phyloP scores from a whole-genome alignment of 2,797 vertebrate genomes.

The Gymnocypris eckloni region DNA sequence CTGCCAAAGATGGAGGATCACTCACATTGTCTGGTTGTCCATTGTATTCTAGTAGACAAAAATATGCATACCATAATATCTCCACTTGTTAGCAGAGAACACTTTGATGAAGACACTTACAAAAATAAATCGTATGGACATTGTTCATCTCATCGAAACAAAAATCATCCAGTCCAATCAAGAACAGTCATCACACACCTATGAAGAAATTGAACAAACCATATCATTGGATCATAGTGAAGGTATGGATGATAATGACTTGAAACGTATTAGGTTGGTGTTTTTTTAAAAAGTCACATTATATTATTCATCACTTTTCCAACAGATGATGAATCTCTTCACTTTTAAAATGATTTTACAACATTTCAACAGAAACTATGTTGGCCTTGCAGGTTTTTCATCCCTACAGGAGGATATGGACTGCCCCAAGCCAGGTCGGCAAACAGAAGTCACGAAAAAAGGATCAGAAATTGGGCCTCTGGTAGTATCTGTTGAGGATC shows the following conservation, averaged over 20 bases:
- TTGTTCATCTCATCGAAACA: slow-evolving; percentile 93
- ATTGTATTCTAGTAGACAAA: background rate
- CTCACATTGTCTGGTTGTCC: background rate
- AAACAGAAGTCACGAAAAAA: slow-evolving; percentile 55
- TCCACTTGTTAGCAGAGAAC: slow-evolving; percentile 76
- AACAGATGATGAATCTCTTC: background rate
- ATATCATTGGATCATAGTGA: slow-evolving; percentile 91
- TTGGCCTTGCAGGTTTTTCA: slow-evolving; percentile 84
- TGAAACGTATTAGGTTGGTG: background rate
- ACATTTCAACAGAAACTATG: background rate
- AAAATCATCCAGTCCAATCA: slow-evolving; percentile 79
- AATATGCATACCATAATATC: background rate
- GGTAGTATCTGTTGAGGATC: slow-evolving; percentile 89
- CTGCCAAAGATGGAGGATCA: background rate
- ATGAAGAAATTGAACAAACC: slow-evolving; percentile 90
- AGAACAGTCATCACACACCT: slow-evolving; percentile 82
- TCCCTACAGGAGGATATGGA: slow-evolving; percentile 89
- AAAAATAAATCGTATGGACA: slow-evolving; percentile 98
- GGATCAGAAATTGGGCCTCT: slow-evolving; percentile 78
- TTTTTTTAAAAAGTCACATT: slow-evolving; percentile 1
- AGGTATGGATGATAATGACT: slow-evolving; percentile 75
- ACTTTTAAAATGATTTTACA: background rate
- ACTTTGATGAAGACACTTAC: slow-evolving; percentile 88
- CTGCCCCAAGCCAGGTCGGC: slow-evolving; percentile 78
- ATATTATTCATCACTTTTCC: background rate